Conservation (phyloP, 2,113 vertebrate species). For the Misgurnus mizolepis region DNA sequence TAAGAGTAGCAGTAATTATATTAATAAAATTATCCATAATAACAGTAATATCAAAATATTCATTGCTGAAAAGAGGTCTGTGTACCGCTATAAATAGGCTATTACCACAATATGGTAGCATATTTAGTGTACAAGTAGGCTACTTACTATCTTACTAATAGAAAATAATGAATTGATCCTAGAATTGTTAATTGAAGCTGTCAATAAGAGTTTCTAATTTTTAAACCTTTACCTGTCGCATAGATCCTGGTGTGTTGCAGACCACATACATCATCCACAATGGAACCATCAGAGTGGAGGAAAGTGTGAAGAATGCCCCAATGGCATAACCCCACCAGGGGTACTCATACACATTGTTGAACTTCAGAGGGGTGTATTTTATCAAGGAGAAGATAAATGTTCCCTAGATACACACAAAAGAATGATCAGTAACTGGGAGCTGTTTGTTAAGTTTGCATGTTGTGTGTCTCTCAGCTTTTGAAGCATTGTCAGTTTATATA, state of each 20-base stretch:
- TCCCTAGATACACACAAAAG: constrained; percentile 51
- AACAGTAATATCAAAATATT: too few relatives aligned
- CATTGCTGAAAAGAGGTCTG: too few relatives aligned
- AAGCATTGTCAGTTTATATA: constrained; percentile 14
- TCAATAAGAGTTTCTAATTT: not conserved
- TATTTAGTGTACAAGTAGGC: too few relatives aligned
- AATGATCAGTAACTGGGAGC: not conserved
- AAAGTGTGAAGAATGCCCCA: constrained; percentile 75
- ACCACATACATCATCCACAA: constrained; percentile 72
- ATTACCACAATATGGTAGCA: too few relatives aligned
- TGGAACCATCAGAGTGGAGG: constrained; percentile 74
- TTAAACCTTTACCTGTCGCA: constrained; percentile 66
- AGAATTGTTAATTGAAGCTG: too few relatives aligned
- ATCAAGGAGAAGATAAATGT: constrained; percentile 72
- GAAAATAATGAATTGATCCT: too few relatives aligned
- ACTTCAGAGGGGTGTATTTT: constrained; percentile 72
- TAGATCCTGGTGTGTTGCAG: constrained; percentile 67
- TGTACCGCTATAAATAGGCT: too few relatives aligned
- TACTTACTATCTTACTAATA: too few relatives aligned
- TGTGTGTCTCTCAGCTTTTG: constrained; percentile 19
- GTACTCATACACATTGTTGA: constrained; percentile 77
- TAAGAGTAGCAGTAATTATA: too few relatives aligned
- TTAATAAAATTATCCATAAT: too few relatives aligned
- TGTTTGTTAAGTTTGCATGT: not conserved
- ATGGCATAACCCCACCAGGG: constrained; percentile 78